Base-by-base conservation (phyloP, 2,888 invertebrate species). In the Pyrrhosoma nymphula region DNA sequence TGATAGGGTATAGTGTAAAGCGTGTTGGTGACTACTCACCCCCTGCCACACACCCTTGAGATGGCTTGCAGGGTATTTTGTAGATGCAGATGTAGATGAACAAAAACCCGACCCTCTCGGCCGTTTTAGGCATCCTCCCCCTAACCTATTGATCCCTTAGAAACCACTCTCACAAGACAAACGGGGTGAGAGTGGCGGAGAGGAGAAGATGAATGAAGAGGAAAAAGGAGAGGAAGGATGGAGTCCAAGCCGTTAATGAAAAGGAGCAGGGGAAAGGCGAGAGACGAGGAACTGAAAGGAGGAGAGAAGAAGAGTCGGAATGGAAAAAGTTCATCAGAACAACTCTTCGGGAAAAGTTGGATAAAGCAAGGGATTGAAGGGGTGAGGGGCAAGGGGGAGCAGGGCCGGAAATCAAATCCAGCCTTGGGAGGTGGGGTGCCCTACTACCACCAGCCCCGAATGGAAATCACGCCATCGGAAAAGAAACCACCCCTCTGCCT, bases 261-360 rank as follows among this genome's bases (percentile, higher is more conserved):
- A 35, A 82, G 69, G n/a, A 26, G 82, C 3, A 35, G 82, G 26
- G 35, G 16, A 60, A 10, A 2, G 82, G 16, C 1, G 82, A 35
- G 35, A 35, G 35, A 14, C 16, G 82, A 82, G 0, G n/a, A 35
- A 35, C 82, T 82, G 82, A 30, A 82, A 26, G 26, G 82, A 69
- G 82, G 18, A 35, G 35, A 8, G 35, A 35, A 82, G 82, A 35
- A 82, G 35, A 82, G 35, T 6, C n/a, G 26, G 82, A 82, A 82
- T 82, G 82, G 82, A 82, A 82, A 82, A 82, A 82, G 82, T 82
- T 82, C 82, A 82, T 82, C 82, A 82, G 35, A 82, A 82, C 82
- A 30, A 47, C 82, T 82, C 82, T 82, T 82, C 35, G 82, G 26
- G 82, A 82, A 82, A 82, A 82, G 82, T 82, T 82, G 82, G 82